A percentile compares a stretch with the other conserved stretches of the same genome.
These are phyloP conservation scores for Hypsibius dujardini DNA, from an alignment of 1,140 invertebrate genomes.

Conservation along the genomic window DNA sequence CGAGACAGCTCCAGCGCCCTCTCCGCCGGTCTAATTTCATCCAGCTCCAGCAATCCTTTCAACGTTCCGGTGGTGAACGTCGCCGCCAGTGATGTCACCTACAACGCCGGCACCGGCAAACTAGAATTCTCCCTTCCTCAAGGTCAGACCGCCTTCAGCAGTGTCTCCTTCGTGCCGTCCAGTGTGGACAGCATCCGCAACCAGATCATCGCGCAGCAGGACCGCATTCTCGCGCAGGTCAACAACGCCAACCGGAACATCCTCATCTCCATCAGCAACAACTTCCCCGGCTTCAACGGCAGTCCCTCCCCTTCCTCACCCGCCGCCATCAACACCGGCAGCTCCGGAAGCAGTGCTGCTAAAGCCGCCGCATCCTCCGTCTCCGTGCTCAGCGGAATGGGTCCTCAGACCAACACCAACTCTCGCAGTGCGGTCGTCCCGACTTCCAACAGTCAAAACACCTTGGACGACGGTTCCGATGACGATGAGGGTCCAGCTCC, in stretches of 20 bases:
- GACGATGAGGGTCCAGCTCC: no score
- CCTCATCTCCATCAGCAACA: not conserved
- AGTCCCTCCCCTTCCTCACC: no score
- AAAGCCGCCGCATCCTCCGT: no score
- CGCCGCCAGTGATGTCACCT: not conserved
- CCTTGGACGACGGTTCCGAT: no score
- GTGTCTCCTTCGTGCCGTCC: not conserved
- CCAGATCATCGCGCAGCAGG: slow-evolving; percentile 4
- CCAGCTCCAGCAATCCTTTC: not conserved
- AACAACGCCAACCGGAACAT: not conserved
- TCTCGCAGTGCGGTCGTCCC: no score
- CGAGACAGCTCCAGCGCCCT: no score
- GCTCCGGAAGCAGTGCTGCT: no score
- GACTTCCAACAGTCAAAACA: no score
- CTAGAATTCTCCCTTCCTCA: not conserved
- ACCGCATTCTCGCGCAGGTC: not conserved
- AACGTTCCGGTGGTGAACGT: not conserved
- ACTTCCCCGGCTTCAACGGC: not conserved
- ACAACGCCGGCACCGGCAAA: not conserved
- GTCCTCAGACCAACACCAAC: no score
- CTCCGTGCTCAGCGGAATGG: no score
- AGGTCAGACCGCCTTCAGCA: not conserved
- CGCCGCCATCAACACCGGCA: slow-evolving; percentile 3
- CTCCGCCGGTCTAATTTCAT: no score
- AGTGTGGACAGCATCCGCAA: not conserved